Evolutionary conservation across 2,797 vertebrate genomes (phyloP).

Genomic region (Silurus aristotelis): DNA sequence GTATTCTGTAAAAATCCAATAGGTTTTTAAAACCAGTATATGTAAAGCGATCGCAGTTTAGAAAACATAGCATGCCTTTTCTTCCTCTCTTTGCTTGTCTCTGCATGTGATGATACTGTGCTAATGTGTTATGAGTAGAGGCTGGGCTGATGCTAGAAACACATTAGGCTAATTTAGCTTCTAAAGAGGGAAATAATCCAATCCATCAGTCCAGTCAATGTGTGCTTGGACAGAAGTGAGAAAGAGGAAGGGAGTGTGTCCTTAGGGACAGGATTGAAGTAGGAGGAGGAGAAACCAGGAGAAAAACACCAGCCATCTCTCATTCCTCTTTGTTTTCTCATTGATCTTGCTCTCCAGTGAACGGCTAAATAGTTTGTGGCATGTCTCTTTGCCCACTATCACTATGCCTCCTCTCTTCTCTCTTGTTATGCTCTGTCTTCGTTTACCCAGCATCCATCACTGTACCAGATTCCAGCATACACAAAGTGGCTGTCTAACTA

Average conservation of each 20-base stretch:
- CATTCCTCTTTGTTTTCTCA: slow-evolving; percentile 48
- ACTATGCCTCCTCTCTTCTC: slow-evolving; percentile 2
- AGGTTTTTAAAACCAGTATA: neutral
- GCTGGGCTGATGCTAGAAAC: slow-evolving; percentile 40
- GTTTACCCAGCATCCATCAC: slow-evolving; percentile 53
- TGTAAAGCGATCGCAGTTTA: neutral
- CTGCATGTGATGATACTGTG: slow-evolving; percentile 30
- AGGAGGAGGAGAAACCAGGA: slow-evolving; percentile 1
- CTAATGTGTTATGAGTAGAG: slow-evolving; percentile 44
- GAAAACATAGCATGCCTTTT: neutral
- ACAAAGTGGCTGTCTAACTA: slow-evolving; percentile 29
- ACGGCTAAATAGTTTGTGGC: slow-evolving; percentile 41
- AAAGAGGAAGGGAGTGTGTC: slow-evolving; percentile 29
- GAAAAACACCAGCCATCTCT: slow-evolving; percentile 19
- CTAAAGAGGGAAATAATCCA: slow-evolving; percentile 50
- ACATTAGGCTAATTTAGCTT: slow-evolving; percentile 55
- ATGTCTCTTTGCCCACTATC: slow-evolving; percentile 21
- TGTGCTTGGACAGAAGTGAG: slow-evolving; percentile 9
- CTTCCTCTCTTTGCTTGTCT: slow-evolving; percentile 1
- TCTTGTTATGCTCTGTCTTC: slow-evolving; percentile 21
- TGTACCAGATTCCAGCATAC: slow-evolving; percentile 33
- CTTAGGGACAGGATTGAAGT: slow-evolving; percentile 27
- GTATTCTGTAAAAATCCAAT: neutral
- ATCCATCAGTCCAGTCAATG: slow-evolving; percentile 51
- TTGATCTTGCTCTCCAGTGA: slow-evolving; percentile 50